These are phyloP conservation scores for Percina caprodes DNA, from an alignment of 2,113 vertebrate species.

Conservation along the genomic window DNA sequence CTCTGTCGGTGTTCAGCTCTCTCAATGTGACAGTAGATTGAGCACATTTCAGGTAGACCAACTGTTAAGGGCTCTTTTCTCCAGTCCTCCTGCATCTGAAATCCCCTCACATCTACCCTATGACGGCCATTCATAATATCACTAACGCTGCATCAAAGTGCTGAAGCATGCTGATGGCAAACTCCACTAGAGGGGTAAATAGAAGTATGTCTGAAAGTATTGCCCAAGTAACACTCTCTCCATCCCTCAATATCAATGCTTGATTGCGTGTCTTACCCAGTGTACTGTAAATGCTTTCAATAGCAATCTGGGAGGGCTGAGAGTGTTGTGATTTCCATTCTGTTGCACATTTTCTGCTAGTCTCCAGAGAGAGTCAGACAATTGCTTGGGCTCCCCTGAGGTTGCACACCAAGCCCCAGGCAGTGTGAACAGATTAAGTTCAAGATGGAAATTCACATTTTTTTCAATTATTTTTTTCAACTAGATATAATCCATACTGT, in stretches of 20 bases:
- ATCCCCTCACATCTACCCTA: slow-evolving; percentile 18
- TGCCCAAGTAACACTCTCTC: slow-evolving; percentile 33
- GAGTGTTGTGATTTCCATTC: slow-evolving; percentile 82
- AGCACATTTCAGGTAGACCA: slow-evolving; percentile 36
- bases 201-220: slow-evolving; percentile 46
- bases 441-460: slow-evolving; percentile 76
- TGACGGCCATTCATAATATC: slow-evolving; percentile 45
- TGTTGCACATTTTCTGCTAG: slow-evolving; percentile 75
- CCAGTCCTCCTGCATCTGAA: slow-evolving; percentile 2
- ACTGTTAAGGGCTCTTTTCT: slow-evolving; percentile 5
- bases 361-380: slow-evolving; percentile 70
- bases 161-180: slow-evolving; percentile 19
- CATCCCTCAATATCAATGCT: slow-evolving; percentile 79
- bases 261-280: slow-evolving; percentile 75
- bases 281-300: slow-evolving; percentile 83
- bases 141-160: slow-evolving; percentile 39
- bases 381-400: slow-evolving; percentile 76
- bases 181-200: slow-evolving; percentile 46
- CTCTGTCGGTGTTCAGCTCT: slow-evolving; percentile 5
- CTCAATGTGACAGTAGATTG: slow-evolving; percentile 24
- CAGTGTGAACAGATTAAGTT: slow-evolving; percentile 77
- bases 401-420: slow-evolving; percentile 74
- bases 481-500: slow-evolving; percentile 54
- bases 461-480: slow-evolving; percentile 55
- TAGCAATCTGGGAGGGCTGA: slow-evolving; percentile 75